A percentile compares a stretch with the other conserved stretches of the same genome.
phyloP scores from a whole-genome alignment of 30 jellyfish, hydroid and myxozoan species.

The Catostylus mosaicus region DNA sequence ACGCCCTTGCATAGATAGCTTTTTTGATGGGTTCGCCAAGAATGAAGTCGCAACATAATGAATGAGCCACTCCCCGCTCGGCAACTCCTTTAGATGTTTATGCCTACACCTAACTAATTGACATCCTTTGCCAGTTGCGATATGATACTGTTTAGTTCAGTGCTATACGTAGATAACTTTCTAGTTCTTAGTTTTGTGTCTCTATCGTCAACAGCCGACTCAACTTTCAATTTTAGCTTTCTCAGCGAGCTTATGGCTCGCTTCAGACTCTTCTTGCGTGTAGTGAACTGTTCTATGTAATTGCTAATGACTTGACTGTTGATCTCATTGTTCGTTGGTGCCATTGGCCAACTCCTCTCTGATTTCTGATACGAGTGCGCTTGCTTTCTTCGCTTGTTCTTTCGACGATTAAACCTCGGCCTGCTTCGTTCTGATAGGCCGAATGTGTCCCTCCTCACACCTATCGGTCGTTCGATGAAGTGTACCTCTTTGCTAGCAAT shows the following conservation, averaged over 20 bases:
- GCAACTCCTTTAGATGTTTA: background rate
- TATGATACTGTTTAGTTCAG: conserved; percentile 22
- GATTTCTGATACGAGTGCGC: conserved; percentile 41
- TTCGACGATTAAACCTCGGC: conserved; percentile 39
- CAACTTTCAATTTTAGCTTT: conserved; percentile 13
- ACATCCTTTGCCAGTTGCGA: conserved; percentile 16
- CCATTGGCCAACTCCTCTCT: conserved; percentile 51
- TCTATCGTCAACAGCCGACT: conserved; percentile 3
- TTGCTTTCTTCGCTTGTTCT: conserved; percentile 38
- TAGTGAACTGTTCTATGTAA: conserved; percentile 23
- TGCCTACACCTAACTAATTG: conserved; percentile 8
- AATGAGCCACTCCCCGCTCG: too few relatives aligned
- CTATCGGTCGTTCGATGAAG: conserved; percentile 69
- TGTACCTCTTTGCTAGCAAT: conserved; percentile 16
- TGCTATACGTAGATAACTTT: conserved; percentile 23
- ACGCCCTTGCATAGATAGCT: too few relatives aligned
- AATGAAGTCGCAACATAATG: too few relatives aligned
- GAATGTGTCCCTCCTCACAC: conserved; percentile 34
- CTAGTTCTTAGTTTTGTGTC: conserved; percentile 42
- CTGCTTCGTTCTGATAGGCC: conserved; percentile 47
- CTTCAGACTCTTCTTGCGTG: conserved; percentile 31
- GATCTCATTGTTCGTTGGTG: conserved; percentile 4
- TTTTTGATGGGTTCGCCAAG: too few relatives aligned
- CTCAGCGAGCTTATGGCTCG: conserved; percentile 21
- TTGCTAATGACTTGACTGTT: conserved; percentile 1